Evolutionary conservation across 1,140 invertebrate species (phyloP), one percentile per base, ranked within the genome.

Genomic region (Globodera rostochiensis): DNA sequence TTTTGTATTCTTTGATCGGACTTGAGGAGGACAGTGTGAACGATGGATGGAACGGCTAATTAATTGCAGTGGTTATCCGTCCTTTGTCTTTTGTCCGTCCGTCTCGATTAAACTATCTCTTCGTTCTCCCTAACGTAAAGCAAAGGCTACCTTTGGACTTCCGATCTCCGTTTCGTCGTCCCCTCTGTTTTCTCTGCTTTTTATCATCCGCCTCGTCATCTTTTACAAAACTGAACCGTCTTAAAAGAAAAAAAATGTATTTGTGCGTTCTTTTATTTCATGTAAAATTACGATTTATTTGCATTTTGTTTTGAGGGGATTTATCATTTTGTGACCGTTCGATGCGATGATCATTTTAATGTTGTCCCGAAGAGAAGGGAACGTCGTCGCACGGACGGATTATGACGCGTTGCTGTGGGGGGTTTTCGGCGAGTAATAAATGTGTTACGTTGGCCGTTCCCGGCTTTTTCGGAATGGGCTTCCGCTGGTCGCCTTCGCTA

Each of bases 21-120:
- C 57, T 76, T 3, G 74, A 76, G 15, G 74, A 76, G 57, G 74
- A 76, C 15, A 76, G 66, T 76, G 66, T 66, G 11, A 76, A 76
- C 66, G 66, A 76, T 57, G 74, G 46, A 64, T 76, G 74, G 74
- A 66, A 76, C 66, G 74, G 74, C 45, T 76, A 21, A 19, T 64
- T 6, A 64, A 19, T 64, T 64, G 15, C 19, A 19, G 57, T 36
- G 57, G 4, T 15, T 64, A 15, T 64, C 57, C 6, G 57, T 19
- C 1, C 15, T 13, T 19, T 64, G 57, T 64, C 15, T 64, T 64
- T 64, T 36, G 13, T 64, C 11, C 57, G 57, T 64, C 57, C 50
- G 11, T 53, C 11, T 53, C 50, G 5, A 53, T 7, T 13, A 53
- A 36, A 15, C 57, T 19, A 15, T 9, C 57, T 15, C 6, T 64